A percentile compares a stretch with the other conserved stretches of the same genome.
These are phyloP conservation scores for Oscheius sp. DNA, from an alignment of 2,888 invertebrate genomes.

Conservation along the genomic window DNA sequence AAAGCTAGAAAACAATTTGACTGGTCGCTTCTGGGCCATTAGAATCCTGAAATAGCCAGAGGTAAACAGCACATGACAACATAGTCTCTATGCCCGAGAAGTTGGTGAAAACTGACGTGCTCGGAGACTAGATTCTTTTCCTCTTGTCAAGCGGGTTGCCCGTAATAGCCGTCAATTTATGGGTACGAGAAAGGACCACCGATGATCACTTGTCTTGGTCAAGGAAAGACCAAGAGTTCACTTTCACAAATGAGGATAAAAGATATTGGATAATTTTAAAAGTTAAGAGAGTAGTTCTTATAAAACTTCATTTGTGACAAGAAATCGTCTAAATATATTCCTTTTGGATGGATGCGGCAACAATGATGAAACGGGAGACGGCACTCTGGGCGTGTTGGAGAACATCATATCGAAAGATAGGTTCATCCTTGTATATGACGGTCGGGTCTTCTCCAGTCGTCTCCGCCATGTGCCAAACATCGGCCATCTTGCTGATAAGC, in stretches of 20 bases:
- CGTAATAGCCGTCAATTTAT: not conserved
- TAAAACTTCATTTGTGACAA: too few species aligned
- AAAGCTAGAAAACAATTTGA: not conserved
- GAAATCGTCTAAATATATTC: not conserved
- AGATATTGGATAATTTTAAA: too few species aligned
- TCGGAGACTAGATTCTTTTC: not conserved
- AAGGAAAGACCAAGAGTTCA: too few species aligned
- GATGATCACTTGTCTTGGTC: too few species aligned
- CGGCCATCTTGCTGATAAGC: slow-evolving; percentile 22
- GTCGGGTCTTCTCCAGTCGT: not conserved
- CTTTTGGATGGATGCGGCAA: slow-evolving; percentile 12
- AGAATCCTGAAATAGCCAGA: not conserved
- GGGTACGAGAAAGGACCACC: slow-evolving; percentile 2
- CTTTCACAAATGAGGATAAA: too few species aligned
- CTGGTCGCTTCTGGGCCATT: not conserved
- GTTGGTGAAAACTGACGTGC: not conserved
- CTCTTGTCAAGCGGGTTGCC: not conserved
- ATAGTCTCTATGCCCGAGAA: not conserved
- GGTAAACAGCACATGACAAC: slow-evolving; percentile 6
- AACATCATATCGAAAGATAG: not conserved
- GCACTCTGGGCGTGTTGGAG: not conserved
- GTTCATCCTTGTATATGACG: too few species aligned
- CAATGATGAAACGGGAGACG: not conserved
- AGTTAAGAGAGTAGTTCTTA: too few species aligned
- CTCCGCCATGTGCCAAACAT: slow-evolving; percentile 22